These are phyloP conservation scores for Typhlomys cinereus DNA, from an alignment of 2,113 vertebrate species.

Conservation along the genomic window DNA sequence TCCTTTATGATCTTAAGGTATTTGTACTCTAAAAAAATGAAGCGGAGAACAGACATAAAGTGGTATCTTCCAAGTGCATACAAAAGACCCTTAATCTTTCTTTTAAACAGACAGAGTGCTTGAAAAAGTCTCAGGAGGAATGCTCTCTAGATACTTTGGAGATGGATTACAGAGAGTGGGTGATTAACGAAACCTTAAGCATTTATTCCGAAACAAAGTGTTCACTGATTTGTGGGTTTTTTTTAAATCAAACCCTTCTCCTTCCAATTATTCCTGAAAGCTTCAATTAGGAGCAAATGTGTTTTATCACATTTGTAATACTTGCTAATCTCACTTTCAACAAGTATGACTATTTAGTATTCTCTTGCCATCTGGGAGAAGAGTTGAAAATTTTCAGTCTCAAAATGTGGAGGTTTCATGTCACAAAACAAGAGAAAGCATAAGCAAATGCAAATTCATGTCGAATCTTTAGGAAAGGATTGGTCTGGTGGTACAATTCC, in stretches of 20 bases:
- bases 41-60: neutral
- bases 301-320: conserved; percentile 53
- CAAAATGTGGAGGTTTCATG: conserved; percentile 24
- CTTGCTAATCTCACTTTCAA: conserved; percentile 60
- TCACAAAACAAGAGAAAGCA: neutral
- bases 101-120: conserved; percentile 11
- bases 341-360: conserved; percentile 21
- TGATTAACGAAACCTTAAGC: neutral
- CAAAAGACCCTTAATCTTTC: conserved; percentile 52
- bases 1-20: conserved; percentile 16
- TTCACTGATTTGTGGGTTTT: neutral
- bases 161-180: conserved; percentile 9
- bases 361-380: neutral
- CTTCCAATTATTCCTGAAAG: conserved; percentile 55
- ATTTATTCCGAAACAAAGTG: conserved; percentile 45
- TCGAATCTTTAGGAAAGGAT: conserved; percentile 1
- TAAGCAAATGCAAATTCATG: neutral
- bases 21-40: neutral
- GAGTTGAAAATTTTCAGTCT: conserved; percentile 3
- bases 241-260: neutral
- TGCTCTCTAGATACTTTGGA: neutral
- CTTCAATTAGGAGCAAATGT: conserved; percentile 62
- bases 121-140: conserved; percentile 41
- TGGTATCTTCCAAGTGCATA: conserved; percentile 31
- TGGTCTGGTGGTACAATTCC: neutral